These are phyloP conservation scores for Hypsibius dujardini DNA, from an alignment of 1,140 invertebrate genomes.

Conservation along the genomic window DNA sequence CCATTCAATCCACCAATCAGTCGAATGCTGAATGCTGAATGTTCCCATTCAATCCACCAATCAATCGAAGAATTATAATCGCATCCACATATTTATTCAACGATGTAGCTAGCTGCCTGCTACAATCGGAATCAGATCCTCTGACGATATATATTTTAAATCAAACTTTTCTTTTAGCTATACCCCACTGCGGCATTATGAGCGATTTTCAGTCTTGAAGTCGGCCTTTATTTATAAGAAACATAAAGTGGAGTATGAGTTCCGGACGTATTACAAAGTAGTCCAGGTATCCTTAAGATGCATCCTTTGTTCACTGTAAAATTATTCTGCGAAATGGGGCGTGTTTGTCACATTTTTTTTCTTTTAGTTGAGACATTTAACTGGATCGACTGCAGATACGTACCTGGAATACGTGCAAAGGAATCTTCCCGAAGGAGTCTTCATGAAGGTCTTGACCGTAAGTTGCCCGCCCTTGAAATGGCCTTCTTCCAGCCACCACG, in stretches of 20 bases:
- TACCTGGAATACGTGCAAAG: slow-evolving; percentile 88
- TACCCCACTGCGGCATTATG: slow-evolving; percentile 49
- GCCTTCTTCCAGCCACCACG: neutral
- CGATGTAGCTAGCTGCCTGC: no score
- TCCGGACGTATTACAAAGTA: slow-evolving; percentile 71
- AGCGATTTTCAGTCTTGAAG: slow-evolving; percentile 60
- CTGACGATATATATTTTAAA: no score
- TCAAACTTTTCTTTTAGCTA: slow-evolving; percentile 39
- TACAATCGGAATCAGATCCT: no score
- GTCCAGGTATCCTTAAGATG: slow-evolving; percentile 45
- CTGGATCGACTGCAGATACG: slow-evolving; percentile 83
- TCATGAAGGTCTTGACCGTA: slow-evolving; percentile 77
- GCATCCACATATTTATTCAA: no score
- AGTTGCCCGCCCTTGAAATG: neutral
- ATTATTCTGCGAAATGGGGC: neutral
- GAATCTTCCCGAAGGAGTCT: slow-evolving; percentile 90
- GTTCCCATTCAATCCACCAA: no score
- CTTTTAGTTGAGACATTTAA: slow-evolving; percentile 44
- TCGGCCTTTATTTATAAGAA: slow-evolving; percentile 81
- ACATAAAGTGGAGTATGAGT: slow-evolving; percentile 85
- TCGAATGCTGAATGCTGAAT: no score
- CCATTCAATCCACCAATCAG: no score
- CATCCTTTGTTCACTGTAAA: neutral
- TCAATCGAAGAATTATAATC: no score
- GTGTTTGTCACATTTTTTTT: slow-evolving; percentile 18